phyloP scores from a whole-genome alignment of 35 echinoderm and acorn worm genomes.

The Ophioderma brevispina region DNA sequence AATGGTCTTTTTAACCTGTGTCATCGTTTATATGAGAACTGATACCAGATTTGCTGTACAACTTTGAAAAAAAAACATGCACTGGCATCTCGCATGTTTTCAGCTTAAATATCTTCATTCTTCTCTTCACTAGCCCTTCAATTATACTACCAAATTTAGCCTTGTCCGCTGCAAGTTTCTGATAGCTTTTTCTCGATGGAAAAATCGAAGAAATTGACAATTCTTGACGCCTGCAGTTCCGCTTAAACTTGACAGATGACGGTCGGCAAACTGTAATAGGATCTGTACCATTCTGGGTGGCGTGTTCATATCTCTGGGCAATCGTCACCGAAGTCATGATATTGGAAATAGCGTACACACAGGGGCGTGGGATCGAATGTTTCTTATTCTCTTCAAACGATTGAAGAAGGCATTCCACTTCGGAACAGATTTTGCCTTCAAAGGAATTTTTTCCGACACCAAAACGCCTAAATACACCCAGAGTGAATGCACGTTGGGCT shows the following conservation, averaged over 20 bases:
- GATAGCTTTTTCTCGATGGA: not conserved
- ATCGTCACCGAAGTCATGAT: slow-evolving; percentile 29
- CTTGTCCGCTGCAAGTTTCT: not conserved
- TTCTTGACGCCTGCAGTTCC: not conserved
- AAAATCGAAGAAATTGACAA: not conserved
- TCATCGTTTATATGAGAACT: not conserved
- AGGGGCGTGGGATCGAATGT: slow-evolving; percentile 41
- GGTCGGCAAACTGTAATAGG: not conserved
- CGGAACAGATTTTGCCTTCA: slow-evolving; percentile 60
- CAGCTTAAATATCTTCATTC: not conserved
- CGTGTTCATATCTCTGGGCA: slow-evolving; percentile 57
- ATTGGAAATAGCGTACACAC: slow-evolving; percentile 47
- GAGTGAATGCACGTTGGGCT: slow-evolving; percentile 62
- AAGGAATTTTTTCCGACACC: slow-evolving; percentile 82
- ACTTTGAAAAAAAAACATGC: not conserved
- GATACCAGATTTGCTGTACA: not conserved
- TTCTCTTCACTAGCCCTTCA: not conserved
- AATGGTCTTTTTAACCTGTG: not conserved
- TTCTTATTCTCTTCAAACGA: slow-evolving; percentile 17
- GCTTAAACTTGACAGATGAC: not conserved
- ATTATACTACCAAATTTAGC: not conserved
- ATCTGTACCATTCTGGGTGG: not conserved
- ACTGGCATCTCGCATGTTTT: not conserved
- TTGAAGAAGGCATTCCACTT: slow-evolving; percentile 25
- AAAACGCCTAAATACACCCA: slow-evolving; percentile 64